Evolutionary conservation across 2,113 vertebrate genomes (phyloP), one percentile per base, ranked within the genome.

Genomic region (Junco hyemalis): DNA sequence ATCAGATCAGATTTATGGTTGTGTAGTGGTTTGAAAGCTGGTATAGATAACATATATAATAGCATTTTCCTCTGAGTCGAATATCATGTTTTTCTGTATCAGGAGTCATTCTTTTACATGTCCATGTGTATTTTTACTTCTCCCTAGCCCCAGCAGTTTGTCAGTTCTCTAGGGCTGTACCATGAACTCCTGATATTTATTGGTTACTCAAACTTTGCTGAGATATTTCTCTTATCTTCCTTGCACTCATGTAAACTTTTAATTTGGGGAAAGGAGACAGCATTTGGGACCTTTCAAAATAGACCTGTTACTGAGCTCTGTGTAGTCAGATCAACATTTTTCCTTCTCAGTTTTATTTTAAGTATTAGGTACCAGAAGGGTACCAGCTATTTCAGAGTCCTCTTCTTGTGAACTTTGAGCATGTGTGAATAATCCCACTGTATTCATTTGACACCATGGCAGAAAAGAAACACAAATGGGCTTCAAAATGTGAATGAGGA

Each of bases 141-240:
- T 38, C 9, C 8, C 29, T 44, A 22, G 5, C n/a, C 33, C 20
- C 31, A 68, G 33, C 4, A 68, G 24, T 70, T 71, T 64, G 4
- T 10, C 26, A 66, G 26, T 5, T 59, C 24, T 76, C 44, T 42
- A 13, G 38, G 35, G 15, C 5, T 44, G 2, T 38, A 7, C 22
- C 0, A 0, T 22, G 44, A 77, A 16, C 24, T 57, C 19, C n/a
- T 77, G 20, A n/a, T 23, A 6, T 59, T 59, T 47, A 66, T 14
- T 17, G 13, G 12, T 54, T 66, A 23, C 33, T 78, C 36, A 66
- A 84, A 47, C 6, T 7, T 68, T 17, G 63, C 33, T 92, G 35
- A 44, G 44, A 48, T 60, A 66, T 11, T 1, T 1, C 60, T 81
- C 6, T 51, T 77, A 23, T 63, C 24, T 68, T 50, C 36, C 23